These are phyloP conservation scores for Callyntrura sp. DNA, from an alignment of 2,888 invertebrate genomes.

Conservation along the genomic window DNA sequence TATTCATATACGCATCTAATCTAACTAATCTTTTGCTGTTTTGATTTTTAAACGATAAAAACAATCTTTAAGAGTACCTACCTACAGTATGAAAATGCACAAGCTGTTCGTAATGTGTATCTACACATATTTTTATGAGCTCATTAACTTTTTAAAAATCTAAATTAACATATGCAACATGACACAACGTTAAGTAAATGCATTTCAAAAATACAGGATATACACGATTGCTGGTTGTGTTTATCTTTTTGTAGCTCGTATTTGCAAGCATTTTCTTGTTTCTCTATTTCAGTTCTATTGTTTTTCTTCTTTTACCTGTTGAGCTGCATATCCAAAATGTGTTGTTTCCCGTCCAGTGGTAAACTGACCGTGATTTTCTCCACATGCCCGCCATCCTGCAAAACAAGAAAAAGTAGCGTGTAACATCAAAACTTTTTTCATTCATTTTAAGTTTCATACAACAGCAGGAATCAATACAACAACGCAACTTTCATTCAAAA, in stretches of 20 bases:
- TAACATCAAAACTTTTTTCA: neutral
- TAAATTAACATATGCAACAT: neutral
- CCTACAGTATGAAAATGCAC: neutral
- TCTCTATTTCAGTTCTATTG: neutral
- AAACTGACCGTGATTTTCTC: slow-evolving; percentile 69
- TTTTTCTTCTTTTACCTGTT: slow-evolving; percentile 86
- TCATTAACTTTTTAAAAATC: neutral
- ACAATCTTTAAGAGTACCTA: neutral
- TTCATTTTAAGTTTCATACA: slow-evolving; percentile 2
- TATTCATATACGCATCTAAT: neutral
- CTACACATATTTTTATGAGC: neutral
- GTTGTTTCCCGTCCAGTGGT: slow-evolving; percentile 88
- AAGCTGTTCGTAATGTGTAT: neutral
- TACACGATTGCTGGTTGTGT: neutral
- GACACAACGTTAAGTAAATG: too few relatives aligned
- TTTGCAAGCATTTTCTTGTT: neutral
- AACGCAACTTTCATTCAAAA: slow-evolving; percentile 10
- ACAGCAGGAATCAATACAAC: neutral
- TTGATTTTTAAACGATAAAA: too few relatives aligned
- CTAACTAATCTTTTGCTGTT: too few relatives aligned
- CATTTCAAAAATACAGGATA: neutral
- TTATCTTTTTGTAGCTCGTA: neutral
- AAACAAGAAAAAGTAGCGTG: neutral
- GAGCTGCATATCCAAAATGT: slow-evolving; percentile 90
- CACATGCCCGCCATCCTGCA: slow-evolving; percentile 75